Percentiles rank a stretch among this genome's conserved stretches.
Evolutionary conservation across 2,797 vertebrate species (phyloP).

Genomic region (Holocentrus rufus): DNA sequence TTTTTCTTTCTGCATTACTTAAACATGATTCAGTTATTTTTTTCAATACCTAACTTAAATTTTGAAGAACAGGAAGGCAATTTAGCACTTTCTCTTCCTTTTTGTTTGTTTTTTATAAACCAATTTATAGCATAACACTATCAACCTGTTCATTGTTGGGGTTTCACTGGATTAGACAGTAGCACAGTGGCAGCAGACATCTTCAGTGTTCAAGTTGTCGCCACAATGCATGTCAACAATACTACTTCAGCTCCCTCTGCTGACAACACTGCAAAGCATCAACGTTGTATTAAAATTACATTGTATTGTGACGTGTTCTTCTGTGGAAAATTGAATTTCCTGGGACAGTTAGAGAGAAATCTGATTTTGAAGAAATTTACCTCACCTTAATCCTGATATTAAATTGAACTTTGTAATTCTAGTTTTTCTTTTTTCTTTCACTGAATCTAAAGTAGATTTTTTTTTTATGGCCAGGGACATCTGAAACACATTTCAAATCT

Average conservation of each 20-base stretch:
- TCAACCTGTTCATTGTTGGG: neutral
- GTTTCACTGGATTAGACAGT: slow-evolving; percentile 12
- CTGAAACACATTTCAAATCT: neutral
- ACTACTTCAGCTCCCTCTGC: slow-evolving; percentile 56
- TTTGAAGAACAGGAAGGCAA: neutral
- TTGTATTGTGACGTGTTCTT: neutral
- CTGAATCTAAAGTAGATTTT: neutral
- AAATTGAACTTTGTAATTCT: neutral
- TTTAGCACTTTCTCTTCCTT: neutral
- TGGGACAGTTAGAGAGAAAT: neutral
- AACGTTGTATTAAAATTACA: neutral
- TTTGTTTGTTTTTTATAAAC: too few species aligned
- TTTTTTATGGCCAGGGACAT: neutral
- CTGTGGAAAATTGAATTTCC: neutral
- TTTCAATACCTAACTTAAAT: neutral
- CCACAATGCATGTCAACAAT: neutral
- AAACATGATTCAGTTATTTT: neutral
- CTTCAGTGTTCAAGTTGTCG: neutral
- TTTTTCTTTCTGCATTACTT: neutral
- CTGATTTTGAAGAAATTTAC: neutral
- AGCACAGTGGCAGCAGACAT: neutral
- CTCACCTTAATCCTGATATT: neutral
- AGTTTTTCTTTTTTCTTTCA: neutral
- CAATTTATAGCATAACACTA: neutral
- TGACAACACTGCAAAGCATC: slow-evolving; percentile 40